phyloP scores from a whole-genome alignment of 2,797 vertebrate genomes.

The Peromyscus melanophrys region DNA sequence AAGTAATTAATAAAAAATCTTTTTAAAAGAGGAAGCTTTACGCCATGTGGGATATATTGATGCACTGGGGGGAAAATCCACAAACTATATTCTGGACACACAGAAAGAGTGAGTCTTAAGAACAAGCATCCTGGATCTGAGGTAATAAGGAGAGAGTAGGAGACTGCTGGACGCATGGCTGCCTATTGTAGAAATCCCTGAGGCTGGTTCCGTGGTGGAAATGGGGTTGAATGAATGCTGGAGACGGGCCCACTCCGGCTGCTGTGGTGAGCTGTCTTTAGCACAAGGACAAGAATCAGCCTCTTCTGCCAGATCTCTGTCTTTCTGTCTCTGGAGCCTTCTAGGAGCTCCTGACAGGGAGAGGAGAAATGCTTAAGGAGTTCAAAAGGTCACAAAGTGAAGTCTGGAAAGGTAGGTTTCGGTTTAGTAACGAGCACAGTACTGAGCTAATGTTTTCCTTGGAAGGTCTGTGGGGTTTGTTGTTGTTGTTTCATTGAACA shows the following conservation, averaged over 20 bases:
- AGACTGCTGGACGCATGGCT: not conserved
- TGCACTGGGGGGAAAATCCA: not conserved
- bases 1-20: not conserved
- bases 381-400: not conserved
- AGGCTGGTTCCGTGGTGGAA: not conserved
- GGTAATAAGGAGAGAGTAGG: not conserved
- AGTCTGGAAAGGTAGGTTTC: not conserved
- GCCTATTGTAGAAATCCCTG: not conserved
- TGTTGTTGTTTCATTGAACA: not conserved
- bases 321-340: not conserved
- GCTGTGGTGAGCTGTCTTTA: not conserved
- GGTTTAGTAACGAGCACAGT: not conserved
- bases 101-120: not conserved
- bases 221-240: not conserved
- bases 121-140: not conserved
- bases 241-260: not conserved
- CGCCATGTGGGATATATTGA: not conserved
- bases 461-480: not conserved
- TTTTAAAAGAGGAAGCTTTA: not conserved
- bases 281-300: not conserved
- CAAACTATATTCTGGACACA: not conserved
- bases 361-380: not conserved
- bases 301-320: not conserved
- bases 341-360: not conserved
- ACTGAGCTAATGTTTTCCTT: not conserved